Base-by-base conservation (phyloP, 2,888 invertebrate species). In the Erebia epiphron region DNA sequence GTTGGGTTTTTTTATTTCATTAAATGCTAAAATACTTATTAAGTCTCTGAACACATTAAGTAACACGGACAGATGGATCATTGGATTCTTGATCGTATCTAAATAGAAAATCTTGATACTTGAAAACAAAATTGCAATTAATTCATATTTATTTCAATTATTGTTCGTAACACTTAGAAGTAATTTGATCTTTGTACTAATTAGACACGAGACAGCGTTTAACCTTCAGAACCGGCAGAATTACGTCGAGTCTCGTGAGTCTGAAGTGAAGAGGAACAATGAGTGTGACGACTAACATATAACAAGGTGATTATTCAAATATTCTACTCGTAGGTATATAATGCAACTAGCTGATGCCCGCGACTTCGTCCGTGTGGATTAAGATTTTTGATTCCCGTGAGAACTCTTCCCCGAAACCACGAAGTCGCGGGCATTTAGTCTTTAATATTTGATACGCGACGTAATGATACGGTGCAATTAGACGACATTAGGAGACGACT, bases 171-270 rank as follows among this genome's bases (percentile, higher is more conserved):
- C 1, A 41, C 5, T 56, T 13, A 21, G 46, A 21, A 49, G 62
- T 62, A 62, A 46, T 11, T 18, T 21, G 62, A 49, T 49, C 46
- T 62, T 14, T 8, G 49, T 18, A 21, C 62, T 49, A 62, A 62
- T 62, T 49, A 21, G 14, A 21, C 21, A 14, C 46, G 49, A 46
- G 62, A 46, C 46, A 43, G 13, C 46, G 61, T 43, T 13, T 21
- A 49, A 49, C 62, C 62, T 46, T 62, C 62, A 49, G 62, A 46
- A 56, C 14, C 10, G 62, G 7, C 21, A 14, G 49, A 46, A 13
- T 61, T 61, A 43, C 11, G 43, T 21, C 14, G 14, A 5, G 46
- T 62, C 49, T 21, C 62, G 13, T 1, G 62, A 43, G 46, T n/a
- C 35, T 35, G 0, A n/a, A 43, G 13, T 9, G 14, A 11, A 35